A percentile compares a stretch with the other conserved stretches of the same genome.
These are phyloP conservation scores for Cerastis rubricosa DNA, from an alignment of 2,888 invertebrate species.

Conservation along the genomic window DNA sequence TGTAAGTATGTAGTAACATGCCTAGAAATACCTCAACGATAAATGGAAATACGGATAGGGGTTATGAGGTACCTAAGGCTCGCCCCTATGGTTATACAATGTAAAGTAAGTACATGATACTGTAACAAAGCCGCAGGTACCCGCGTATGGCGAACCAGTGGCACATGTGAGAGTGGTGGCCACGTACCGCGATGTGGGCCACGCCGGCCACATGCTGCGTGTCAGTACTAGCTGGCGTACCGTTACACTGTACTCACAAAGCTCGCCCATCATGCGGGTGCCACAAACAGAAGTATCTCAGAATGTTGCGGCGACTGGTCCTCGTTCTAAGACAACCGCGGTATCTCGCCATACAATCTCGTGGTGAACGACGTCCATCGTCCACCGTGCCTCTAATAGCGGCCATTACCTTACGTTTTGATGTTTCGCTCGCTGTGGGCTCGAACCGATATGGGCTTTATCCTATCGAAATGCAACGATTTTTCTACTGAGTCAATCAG, in stretches of 20 bases:
- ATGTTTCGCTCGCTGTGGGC: neutral
- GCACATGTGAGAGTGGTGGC: conserved; percentile 31
- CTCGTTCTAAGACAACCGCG: conserved; percentile 20
- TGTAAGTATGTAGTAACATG: conserved; percentile 22
- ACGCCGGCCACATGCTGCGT: neutral
- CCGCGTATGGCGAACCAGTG: conserved; percentile 22
- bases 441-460: too few species aligned
- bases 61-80: neutral
- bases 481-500: too few species aligned
- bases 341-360: conserved; percentile 26
- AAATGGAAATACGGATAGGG: conserved; percentile 17
- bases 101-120: neutral
- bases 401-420: conserved; percentile 25
- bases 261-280: conserved; percentile 30
- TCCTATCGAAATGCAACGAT: too few species aligned
- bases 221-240: neutral
- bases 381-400: conserved; percentile 9
- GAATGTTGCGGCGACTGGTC: conserved; percentile 25
- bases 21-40: conserved; percentile 24
- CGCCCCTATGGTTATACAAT: neutral
- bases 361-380: conserved; percentile 28
- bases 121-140: conserved; percentile 12
- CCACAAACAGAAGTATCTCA: conserved; percentile 34
- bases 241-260: conserved; percentile 9
- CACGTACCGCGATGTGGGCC: conserved; percentile 16